A percentile compares a stretch with the other conserved stretches of the same genome.
Conservation (phyloP, 2,113 vertebrate genomes). For the Syngnathoides biaculeatus region DNA sequence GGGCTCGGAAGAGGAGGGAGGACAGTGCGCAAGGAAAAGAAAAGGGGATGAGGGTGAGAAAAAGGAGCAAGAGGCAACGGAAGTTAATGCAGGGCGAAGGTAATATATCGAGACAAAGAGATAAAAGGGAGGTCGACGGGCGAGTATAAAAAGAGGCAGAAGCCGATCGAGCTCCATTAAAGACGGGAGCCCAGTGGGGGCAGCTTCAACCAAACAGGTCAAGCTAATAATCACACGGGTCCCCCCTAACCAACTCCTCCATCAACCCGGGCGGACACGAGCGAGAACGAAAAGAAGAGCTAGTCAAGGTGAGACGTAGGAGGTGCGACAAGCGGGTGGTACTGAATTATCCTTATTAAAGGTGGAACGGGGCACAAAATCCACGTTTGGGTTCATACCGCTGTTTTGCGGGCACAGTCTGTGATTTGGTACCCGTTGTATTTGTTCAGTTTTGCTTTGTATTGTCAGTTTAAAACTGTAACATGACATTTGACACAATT, state of each 20-base stretch:
- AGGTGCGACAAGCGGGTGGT: conserved; percentile 19
- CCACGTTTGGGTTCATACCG: not conserved
- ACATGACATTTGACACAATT: too few species aligned
- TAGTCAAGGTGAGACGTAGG: conserved; percentile 7
- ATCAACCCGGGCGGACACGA: not conserved
- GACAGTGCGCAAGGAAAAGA: conserved; percentile 12
- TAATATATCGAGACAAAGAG: conserved; percentile 6
- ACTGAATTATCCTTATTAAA: too few species aligned
- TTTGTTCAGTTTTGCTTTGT: too few species aligned
- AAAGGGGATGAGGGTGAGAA: conserved; percentile 39
- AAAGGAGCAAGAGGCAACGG: conserved; percentile 35
- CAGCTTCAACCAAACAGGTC: conserved; percentile 59
- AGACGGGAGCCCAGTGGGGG: conserved; percentile 61
- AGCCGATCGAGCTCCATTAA: conserved; percentile 75
- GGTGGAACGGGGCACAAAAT: not conserved
- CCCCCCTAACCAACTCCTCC: conserved; percentile 8
- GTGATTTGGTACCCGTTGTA: too few species aligned
- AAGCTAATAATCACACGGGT: conserved; percentile 71
- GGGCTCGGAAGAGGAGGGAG: conserved; percentile 32
- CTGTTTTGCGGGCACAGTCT: not conserved
- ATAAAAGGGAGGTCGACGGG: conserved; percentile 1
- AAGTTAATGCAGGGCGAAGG: conserved; percentile 25
- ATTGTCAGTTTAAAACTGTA: too few species aligned
- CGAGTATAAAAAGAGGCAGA: conserved; percentile 15
- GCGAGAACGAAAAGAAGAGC: conserved; percentile 15